Percentiles rank a stretch among this genome's conserved stretches.
Conservation (phyloP, 2,888 invertebrate species). For the Orthosia gothica region DNA sequence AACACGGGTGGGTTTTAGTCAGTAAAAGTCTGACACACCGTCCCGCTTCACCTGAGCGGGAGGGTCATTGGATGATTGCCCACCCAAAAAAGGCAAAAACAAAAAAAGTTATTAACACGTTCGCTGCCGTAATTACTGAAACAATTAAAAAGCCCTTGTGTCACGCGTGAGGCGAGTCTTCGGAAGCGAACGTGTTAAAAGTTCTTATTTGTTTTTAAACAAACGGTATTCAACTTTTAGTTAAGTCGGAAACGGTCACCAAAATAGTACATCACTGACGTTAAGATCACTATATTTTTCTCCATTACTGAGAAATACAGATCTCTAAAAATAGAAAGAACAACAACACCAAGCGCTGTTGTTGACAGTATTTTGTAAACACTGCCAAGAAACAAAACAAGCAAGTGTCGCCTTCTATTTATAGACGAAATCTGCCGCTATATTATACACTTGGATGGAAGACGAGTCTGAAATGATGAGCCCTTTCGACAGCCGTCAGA, state of each 20-base stretch:
- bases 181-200: too few relatives aligned
- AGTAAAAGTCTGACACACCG: too few relatives aligned
- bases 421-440: slow-evolving; percentile 22
- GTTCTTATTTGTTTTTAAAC: not conserved
- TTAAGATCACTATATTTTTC: not conserved
- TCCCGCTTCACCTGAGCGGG: too few relatives aligned
- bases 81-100: too few relatives aligned
- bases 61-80: too few relatives aligned
- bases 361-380: slow-evolving; percentile 34
- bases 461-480: slow-evolving; percentile 32
- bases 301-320: not conserved
- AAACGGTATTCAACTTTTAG: not conserved
- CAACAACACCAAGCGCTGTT: slow-evolving; percentile 3
- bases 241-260: not conserved
- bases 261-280: not conserved
- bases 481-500: slow-evolving; percentile 53
- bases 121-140: too few relatives aligned
- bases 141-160: too few relatives aligned
- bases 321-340: slow-evolving; percentile 19
- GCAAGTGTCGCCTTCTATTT: slow-evolving; percentile 27
- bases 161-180: too few relatives aligned
- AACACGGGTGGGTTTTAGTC: too few relatives aligned
- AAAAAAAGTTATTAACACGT: too few relatives aligned
- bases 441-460: slow-evolving; percentile 12
- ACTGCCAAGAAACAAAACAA: slow-evolving; percentile 40